A percentile compares a stretch with the other conserved stretches of the same genome.
phyloP scores from a whole-genome alignment of 2,113 vertebrate genomes.

The Channa maculata region DNA sequence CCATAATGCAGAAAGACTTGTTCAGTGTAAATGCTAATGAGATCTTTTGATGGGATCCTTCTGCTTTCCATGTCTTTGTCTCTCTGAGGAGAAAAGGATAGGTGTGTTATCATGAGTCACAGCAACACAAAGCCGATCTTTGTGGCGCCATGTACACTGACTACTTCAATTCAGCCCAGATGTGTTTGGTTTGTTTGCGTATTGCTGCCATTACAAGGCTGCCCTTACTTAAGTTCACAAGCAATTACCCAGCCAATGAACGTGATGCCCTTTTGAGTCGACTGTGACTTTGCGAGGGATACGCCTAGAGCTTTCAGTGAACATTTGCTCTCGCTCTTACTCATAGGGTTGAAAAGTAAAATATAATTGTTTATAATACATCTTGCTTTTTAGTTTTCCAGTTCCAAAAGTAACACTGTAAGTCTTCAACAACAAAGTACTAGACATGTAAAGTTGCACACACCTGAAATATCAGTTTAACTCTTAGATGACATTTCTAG shows the following conservation, averaged over 20 bases:
- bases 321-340: slow-evolving; percentile 27
- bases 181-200: slow-evolving; percentile 65
- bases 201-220: slow-evolving; percentile 46
- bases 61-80: slow-evolving; percentile 46
- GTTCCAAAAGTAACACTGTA: too few species aligned
- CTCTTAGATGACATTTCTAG: slow-evolving; percentile 28
- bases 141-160: slow-evolving; percentile 34
- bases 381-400: slow-evolving; percentile 11
- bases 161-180: slow-evolving; percentile 55
- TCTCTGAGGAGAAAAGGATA: slow-evolving; percentile 45
- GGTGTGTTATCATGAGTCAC: slow-evolving; percentile 66
- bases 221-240: slow-evolving; percentile 50
- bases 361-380: background rate
- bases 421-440: too few species aligned
- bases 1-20: slow-evolving; percentile 54
- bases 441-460: too few species aligned
- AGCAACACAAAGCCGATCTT: slow-evolving; percentile 64
- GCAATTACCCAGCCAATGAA: slow-evolving; percentile 57
- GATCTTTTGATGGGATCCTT: slow-evolving; percentile 67
- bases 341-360: slow-evolving; percentile 2
- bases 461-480: slow-evolving; percentile 2
- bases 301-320: slow-evolving; percentile 33
- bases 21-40: slow-evolving; percentile 68
- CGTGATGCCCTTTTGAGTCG: slow-evolving; percentile 54
- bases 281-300: slow-evolving; percentile 51